These are phyloP conservation scores for Brachionichthys hirsutus DNA, from an alignment of 2,113 vertebrate genomes.

Conservation along the genomic window DNA sequence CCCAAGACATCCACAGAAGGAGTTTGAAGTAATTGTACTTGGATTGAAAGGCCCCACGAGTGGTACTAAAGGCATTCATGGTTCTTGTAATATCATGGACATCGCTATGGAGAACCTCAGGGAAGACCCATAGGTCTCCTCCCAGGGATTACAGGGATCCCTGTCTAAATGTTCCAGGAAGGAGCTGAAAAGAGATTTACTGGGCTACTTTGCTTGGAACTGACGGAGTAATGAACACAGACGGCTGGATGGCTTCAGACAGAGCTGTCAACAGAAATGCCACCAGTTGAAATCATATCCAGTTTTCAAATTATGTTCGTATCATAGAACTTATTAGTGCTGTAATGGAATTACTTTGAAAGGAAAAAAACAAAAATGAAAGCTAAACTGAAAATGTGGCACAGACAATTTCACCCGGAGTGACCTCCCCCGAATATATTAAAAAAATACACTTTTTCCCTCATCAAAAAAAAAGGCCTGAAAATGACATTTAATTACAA, in stretches of 20 bases:
- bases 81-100: constrained; percentile 1
- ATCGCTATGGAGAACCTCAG: not conserved
- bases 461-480: constrained; percentile 46
- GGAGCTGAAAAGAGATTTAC: not conserved
- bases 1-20: not conserved
- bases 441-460: constrained; percentile 46
- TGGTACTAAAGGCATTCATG: not conserved
- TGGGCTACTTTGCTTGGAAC: not conserved
- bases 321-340: not conserved
- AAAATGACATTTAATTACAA: constrained; percentile 83
- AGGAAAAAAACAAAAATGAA: not conserved
- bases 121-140: constrained; percentile 2
- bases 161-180: not conserved
- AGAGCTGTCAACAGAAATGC: not conserved
- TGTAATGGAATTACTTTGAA: not conserved
- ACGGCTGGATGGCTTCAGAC: not conserved
- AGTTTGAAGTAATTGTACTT: not conserved
- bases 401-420: constrained; percentile 1
- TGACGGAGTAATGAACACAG: not conserved
- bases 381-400: constrained; percentile 13
- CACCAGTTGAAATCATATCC: not conserved
- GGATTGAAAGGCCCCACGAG: not conserved
- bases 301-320: not conserved
- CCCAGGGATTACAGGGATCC: constrained; percentile 14
- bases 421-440: constrained; percentile 32